A percentile compares a stretch with the other conserved stretches of the same genome.
These are phyloP conservation scores for Miopithecus talapoin DNA, from an alignment of 2,797 vertebrate species.

Conservation along the genomic window DNA sequence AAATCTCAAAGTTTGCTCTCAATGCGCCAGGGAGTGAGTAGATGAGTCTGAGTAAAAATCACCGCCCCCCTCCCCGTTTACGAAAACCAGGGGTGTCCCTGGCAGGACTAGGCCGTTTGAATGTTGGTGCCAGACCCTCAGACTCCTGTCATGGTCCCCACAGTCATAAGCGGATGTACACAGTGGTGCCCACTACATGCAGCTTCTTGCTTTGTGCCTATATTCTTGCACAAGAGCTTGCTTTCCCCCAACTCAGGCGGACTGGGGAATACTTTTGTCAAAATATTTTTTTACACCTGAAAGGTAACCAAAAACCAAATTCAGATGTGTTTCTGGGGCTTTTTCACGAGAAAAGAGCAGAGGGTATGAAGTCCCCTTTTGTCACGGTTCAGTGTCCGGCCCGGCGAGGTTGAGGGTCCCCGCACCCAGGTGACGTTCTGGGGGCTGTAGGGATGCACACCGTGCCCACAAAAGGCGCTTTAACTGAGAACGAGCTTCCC, in stretches of 20 bases:
- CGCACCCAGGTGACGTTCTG: neutral
- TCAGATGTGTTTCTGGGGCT: slow-evolving; percentile 50
- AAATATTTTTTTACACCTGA: slow-evolving; percentile 52
- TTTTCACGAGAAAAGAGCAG: slow-evolving; percentile 40
- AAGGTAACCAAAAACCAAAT: slow-evolving; percentile 61
- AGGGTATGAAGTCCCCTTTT: neutral
- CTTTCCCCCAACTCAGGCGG: neutral
- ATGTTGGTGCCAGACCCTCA: neutral
- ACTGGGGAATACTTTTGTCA: slow-evolving; percentile 52
- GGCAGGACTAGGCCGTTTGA: neutral
- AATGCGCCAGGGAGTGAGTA: neutral
- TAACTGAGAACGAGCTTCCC: neutral
- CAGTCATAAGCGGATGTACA: neutral
- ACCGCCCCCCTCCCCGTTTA: neutral
- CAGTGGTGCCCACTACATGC: slow-evolving; percentile 29
- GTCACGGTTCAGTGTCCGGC: neutral
- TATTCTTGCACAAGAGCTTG: neutral
- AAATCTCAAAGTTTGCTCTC: slow-evolving; percentile 61
- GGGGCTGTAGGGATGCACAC: neutral
- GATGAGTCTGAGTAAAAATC: neutral
- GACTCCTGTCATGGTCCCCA: neutral
- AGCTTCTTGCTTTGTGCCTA: slow-evolving; percentile 37
- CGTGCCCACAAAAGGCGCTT: neutral
- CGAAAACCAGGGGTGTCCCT: slow-evolving; percentile 15
- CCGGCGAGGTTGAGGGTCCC: neutral